Evolutionary conservation across 2,113 vertebrate species (phyloP), one percentile per base, ranked within the genome.

Genomic region (Corydoras sp.): DNA sequence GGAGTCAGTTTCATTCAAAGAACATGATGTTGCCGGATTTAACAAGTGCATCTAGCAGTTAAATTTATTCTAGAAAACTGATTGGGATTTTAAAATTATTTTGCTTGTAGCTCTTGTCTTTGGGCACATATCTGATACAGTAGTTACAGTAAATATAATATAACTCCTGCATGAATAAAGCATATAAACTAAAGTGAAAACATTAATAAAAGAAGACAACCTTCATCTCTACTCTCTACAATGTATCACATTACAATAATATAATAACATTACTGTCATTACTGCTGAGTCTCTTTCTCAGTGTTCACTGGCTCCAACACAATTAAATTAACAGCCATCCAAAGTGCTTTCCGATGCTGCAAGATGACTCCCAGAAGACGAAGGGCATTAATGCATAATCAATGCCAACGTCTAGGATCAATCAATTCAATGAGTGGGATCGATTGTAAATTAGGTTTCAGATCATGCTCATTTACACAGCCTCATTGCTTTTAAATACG

Each of bases 271-370:
- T 81, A 86, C 63, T 77, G 80, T 71, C 73, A 78, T 81, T 85
- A 83, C 72, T 72, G 80, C 77, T 74, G 75, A 84, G 48, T 80
- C 77, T 72, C 81, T 79, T 74, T 73, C 76, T 78, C 81, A 81
- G 74, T 77, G 79, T 83, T 84, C 77, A 74, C 74, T 83, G 83
- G 81, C 77, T 76, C 78, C 83, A 81, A 82, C 81, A 77, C 79
- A 85, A 84, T 80, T 83, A 81, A 83, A 75, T 85, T 83, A 85
- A 79, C 80, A 86, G 83, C 82, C 82, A 83, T 78, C 78, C 80
- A 80, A 74, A 58, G 66, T 43, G 35, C 35, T 78, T 64, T 76
- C 66, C 80, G 79, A 83, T 84, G 75, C 76, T 64, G 58, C 18
- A 58, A n/a, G 55, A 5, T 51, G 18, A 48, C 58, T 14, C 55